Percentiles rank a stretch among this genome's conserved stretches.
Evolutionary conservation across 2,797 vertebrate species (phyloP).

Genomic region (Gallinago nigripennis): DNA sequence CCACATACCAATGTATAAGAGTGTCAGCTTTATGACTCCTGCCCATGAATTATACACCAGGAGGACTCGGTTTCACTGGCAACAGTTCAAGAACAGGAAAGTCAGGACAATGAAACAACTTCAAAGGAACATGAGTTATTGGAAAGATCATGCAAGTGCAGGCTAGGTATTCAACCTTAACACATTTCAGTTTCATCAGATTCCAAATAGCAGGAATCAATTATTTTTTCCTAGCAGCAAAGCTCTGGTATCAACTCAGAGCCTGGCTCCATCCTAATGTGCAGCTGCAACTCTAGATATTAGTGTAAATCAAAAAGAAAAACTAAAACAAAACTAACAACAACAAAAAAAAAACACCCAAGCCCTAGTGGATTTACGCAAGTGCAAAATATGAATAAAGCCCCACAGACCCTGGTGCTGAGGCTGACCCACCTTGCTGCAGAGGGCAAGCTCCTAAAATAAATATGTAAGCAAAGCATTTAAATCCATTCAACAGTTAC

Average conservation of each 20-base stretch:
- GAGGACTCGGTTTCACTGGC: conserved; percentile 21
- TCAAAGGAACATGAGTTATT: conserved; percentile 44
- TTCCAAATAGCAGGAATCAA: conserved; percentile 57
- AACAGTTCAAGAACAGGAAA: conserved; percentile 36
- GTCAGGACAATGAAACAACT: background rate
- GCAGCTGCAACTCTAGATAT: conserved; percentile 6
- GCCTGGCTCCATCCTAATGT: background rate
- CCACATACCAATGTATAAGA: background rate
- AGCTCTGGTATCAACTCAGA: conserved; percentile 6
- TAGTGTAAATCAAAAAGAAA: background rate
- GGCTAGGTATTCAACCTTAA: conserved; percentile 25
- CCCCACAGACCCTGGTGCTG: background rate
- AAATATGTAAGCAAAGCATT: background rate
- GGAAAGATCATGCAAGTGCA: conserved; percentile 44
- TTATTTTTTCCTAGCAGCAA: background rate
- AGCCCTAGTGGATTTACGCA: background rate
- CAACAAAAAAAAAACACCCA: background rate
- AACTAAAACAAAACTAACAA: background rate
- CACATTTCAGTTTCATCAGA: conserved; percentile 32
- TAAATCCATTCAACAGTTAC: background rate
- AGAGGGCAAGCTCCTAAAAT: background rate
- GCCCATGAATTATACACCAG: conserved; percentile 13
- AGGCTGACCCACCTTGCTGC: background rate
- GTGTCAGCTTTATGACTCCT: conserved; percentile 24
- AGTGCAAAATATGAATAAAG: background rate